phyloP scores from a whole-genome alignment of 2,113 vertebrate species.

The Ailurus styani region DNA sequence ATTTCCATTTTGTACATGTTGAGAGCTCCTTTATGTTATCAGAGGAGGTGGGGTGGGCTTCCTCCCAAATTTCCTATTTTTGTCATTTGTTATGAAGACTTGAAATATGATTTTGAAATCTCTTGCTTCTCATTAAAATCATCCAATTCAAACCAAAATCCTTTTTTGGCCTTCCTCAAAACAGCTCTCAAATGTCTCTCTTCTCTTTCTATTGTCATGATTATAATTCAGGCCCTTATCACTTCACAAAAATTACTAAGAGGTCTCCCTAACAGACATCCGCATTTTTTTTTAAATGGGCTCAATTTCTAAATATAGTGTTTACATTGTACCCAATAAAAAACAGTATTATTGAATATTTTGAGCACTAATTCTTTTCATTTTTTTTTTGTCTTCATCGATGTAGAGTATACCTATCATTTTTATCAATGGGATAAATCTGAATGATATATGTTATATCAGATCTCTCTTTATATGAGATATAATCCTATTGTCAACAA shows the following conservation, averaged over 20 bases:
- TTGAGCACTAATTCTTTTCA: background rate
- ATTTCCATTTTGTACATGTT: background rate
- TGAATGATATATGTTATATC: constrained; percentile 30
- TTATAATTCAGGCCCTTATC: background rate
- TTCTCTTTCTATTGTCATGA: background rate
- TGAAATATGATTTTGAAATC: background rate
- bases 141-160: background rate
- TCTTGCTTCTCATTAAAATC: background rate
- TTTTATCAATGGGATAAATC: constrained; percentile 24
- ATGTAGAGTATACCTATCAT: background rate
- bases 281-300: background rate
- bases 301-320: background rate
- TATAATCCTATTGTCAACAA: constrained; percentile 15
- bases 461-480: constrained; percentile 4
- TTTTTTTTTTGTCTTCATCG: background rate
- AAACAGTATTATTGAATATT: background rate
- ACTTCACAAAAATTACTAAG: background rate
- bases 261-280: background rate
- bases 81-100: background rate
- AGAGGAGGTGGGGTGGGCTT: background rate
- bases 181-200: background rate
- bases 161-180: background rate
- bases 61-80: background rate
- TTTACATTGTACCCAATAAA: background rate
- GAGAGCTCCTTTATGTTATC: background rate